Percentiles rank a stretch among this genome's conserved stretches.
These are phyloP conservation scores for Rhinophrynus dorsalis DNA, from an alignment of 2,797 vertebrate species.

Conservation along the genomic window DNA sequence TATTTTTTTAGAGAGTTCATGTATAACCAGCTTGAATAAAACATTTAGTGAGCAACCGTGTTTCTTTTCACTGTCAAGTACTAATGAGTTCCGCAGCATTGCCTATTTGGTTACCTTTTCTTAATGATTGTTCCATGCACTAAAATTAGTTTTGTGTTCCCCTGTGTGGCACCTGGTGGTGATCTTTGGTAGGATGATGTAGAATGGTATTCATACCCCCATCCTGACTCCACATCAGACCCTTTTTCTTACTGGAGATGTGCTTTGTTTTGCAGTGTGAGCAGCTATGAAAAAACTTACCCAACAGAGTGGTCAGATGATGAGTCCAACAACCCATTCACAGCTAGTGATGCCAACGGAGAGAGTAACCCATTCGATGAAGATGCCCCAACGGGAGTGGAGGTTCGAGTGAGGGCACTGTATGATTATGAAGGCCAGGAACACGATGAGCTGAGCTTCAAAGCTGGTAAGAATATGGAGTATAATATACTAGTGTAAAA, in stretches of 20 bases:
- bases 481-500: no score
- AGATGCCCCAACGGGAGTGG: slow-evolving; percentile 71
- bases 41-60: no score
- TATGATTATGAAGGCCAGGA: slow-evolving; percentile 98
- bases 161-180: no score
- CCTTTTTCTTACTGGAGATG: not conserved
- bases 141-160: no score
- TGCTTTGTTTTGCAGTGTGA: slow-evolving; percentile 67
- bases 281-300: slow-evolving; percentile 83
- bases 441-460: slow-evolving; percentile 95
- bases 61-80: no score
- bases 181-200: not conserved
- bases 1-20: no score
- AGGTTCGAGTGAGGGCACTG: slow-evolving; percentile 86
- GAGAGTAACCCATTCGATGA: slow-evolving; percentile 95
- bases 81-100: no score
- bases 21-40: no score
- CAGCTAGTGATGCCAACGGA: slow-evolving; percentile 79
- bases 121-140: no score
- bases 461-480: slow-evolving; percentile 78
- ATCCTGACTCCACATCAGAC: not conserved
- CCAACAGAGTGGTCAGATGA: slow-evolving; percentile 88
- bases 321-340: slow-evolving; percentile 85
- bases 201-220: no score
- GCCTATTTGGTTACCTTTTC: no score